Percentiles rank a stretch among this genome's conserved stretches.
Evolutionary conservation across 2,797 vertebrate species (phyloP).

Genomic region (Cryptoblepharus egeriae): DNA sequence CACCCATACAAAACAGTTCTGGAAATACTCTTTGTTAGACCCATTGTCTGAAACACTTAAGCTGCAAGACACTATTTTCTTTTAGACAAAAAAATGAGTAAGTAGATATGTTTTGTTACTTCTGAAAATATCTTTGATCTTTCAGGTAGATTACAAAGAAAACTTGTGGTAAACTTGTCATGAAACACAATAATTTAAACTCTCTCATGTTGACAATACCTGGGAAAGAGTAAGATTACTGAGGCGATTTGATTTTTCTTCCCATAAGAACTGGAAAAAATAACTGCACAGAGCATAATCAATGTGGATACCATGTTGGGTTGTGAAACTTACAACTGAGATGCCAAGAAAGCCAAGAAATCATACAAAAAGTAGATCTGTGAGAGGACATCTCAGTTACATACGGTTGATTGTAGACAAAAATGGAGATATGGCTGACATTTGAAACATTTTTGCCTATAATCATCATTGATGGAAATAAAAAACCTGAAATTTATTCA

Average conservation of each 20-base stretch:
- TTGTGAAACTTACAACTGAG: background rate
- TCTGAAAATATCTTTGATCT: background rate
- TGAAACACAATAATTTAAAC: background rate
- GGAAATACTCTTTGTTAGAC: background rate
- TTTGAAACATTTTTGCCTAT: background rate
- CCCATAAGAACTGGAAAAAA: no score
- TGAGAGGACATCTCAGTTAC: background rate
- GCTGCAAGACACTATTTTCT: background rate
- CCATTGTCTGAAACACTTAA: background rate
- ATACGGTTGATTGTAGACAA: background rate
- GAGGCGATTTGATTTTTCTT: background rate
- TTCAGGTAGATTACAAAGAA: background rate
- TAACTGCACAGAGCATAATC: background rate
- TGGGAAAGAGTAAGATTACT: background rate
- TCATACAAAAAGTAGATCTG: background rate
- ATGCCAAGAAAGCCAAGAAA: background rate
- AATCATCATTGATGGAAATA: background rate
- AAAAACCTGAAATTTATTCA: background rate
- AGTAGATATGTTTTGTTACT: background rate
- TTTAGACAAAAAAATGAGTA: background rate
- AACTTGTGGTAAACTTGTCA: background rate
- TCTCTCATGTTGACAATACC: background rate
- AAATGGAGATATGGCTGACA: background rate
- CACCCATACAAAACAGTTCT: background rate
- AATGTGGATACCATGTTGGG: background rate